phyloP scores from a whole-genome alignment of 2,888 invertebrate species.

The Coelogynopora nodosa region DNA sequence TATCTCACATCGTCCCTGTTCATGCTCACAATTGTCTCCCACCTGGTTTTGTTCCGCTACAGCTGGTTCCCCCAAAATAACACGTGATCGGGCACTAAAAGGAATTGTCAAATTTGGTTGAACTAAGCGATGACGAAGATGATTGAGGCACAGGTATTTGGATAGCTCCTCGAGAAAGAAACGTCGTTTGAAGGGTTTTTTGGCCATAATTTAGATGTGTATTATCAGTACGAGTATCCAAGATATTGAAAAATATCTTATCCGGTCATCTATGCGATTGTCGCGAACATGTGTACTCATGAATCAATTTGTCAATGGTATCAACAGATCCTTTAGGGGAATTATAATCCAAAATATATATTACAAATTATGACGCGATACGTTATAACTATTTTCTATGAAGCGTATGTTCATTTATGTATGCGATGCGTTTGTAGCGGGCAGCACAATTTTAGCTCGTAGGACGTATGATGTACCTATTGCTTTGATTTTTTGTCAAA shows the following conservation, averaged over 20 bases:
- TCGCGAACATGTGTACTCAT: neutral
- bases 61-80: neutral
- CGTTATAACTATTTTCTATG: neutral
- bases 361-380: neutral
- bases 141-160: neutral
- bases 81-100: too few species aligned
- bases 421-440: neutral
- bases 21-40: neutral
- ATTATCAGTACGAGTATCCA: neutral
- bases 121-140: neutral
- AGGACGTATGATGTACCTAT: neutral
- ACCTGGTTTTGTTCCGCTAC: neutral
- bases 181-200: neutral
- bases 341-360: too few species aligned
- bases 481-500: neutral
- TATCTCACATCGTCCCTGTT: neutral
- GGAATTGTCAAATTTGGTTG: too few species aligned
- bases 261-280: neutral
- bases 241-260: neutral
- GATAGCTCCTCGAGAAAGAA: neutral
- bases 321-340: too few species aligned
- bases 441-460: neutral
- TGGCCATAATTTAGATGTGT: neutral
- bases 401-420: neutral
- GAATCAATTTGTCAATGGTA: neutral